phyloP scores from a whole-genome alignment of 37 sponge, comb jelly and placozoan genomes.

The Eunapius fragilis region DNA sequence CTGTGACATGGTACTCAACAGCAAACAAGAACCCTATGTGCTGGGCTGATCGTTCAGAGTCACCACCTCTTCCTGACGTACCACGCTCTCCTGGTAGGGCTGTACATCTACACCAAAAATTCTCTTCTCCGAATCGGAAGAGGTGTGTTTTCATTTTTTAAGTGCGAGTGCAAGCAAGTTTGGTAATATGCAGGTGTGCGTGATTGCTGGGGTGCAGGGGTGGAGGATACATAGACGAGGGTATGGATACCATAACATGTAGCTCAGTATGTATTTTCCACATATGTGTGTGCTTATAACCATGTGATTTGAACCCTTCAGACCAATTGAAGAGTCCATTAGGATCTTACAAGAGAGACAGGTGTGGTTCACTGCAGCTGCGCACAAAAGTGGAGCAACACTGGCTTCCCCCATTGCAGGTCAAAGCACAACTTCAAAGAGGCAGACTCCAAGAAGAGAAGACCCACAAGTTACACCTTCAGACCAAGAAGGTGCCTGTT shows the following conservation, averaged over 20 bases:
- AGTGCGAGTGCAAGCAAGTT: neutral
- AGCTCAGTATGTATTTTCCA: slow-evolving; percentile 6
- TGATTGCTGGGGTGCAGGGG: neutral
- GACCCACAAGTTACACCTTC: slow-evolving; percentile 48
- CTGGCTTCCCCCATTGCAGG: slow-evolving; percentile 19
- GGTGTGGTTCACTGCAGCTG: slow-evolving; percentile 19
- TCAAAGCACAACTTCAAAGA: slow-evolving; percentile 75
- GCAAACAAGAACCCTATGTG: slow-evolving; percentile 2
- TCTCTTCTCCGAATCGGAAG: slow-evolving; percentile 81
- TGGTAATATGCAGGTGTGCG: neutral
- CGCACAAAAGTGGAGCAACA: neutral
- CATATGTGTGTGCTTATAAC: neutral
- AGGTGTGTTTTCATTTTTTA: slow-evolving; percentile 5
- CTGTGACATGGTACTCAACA: too few species aligned
- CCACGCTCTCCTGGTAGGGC: slow-evolving; percentile 52
- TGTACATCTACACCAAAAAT: slow-evolving; percentile 84
- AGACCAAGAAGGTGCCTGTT: slow-evolving; percentile 59
- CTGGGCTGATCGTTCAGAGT: slow-evolving; percentile 75
- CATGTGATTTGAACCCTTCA: slow-evolving; percentile 13
- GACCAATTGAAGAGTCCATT: slow-evolving; percentile 51
- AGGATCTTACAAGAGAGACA: slow-evolving; percentile 70
- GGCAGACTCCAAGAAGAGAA: slow-evolving; percentile 75
- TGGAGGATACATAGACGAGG: too few species aligned
- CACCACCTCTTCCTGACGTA: slow-evolving; percentile 49
- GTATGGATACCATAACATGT: slow-evolving; percentile 1